Base-by-base conservation (phyloP, 2,888 invertebrate species). In the Scaptomyza tumidula region DNA sequence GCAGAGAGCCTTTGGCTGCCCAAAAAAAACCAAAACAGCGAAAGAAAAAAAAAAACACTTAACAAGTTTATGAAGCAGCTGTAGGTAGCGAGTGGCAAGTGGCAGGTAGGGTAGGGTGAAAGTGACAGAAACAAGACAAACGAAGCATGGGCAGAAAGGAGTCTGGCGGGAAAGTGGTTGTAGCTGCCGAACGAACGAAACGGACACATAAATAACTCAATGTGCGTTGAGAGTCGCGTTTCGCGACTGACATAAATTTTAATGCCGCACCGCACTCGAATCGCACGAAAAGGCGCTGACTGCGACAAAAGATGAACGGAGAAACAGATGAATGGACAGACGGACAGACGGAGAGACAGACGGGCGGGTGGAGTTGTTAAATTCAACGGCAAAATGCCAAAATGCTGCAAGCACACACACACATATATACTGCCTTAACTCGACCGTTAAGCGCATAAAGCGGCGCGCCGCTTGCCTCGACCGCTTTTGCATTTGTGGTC, bases 181-280 rank as follows among this genome's bases (percentile, higher is more conserved):
- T 10, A 24, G 49, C 61, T 41, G 37, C 43, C 37, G 66, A 59
- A 59, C 6, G 9, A 31, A 35, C 35, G 41, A 41, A 41, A 41
- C 55, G 57, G 63, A 54, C 68, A 64, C 78, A 76, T 76, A 76
- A 76, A 76, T 76, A 78, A 76, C 76, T 76, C 78, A 78, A 76
- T 76, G 78, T 65, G 76, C 74, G 78, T 77, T 73, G 74, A 75
- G 67, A 71, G 67, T 63, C 75, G 69, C 59, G 71, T 61, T 61
- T 53, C 61, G 71, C 75, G 49, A 63, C 67, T 75, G 77, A 76
- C 75, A 72, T 78, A 78, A 76, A 76, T 78, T 76, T 76, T 76
- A 76, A 76, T 76, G 76, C 57, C 50, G 19, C 50, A 19, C 19
- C 62, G 19, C 19, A 66, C 75, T 71, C 65, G 71, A 56, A 77